Evolutionary conservation across 2,888 invertebrate species (phyloP).

Genomic region (Rhamphomyia laevipes): DNA sequence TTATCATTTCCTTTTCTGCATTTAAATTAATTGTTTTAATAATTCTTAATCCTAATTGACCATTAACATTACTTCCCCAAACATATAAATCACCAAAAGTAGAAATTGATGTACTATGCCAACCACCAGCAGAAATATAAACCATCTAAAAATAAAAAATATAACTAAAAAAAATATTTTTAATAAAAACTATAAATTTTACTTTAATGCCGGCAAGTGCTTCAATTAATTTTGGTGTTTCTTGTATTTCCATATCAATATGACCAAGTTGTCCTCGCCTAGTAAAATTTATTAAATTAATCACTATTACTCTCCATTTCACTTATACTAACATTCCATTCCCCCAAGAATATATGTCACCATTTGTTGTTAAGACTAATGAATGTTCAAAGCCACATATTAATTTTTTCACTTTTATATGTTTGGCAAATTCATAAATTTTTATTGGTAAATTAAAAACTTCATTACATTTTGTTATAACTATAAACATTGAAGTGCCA

Average conservation of each 20-base stretch:
- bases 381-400: constrained; percentile 74
- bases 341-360: constrained; percentile 72
- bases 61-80: constrained; percentile 87
- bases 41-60: constrained; percentile 61
- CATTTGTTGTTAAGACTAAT: constrained; percentile 53
- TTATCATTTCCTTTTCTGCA: constrained; percentile 11
- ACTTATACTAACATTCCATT: constrained; percentile 55
- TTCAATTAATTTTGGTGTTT: constrained; percentile 53
- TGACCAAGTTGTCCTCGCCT: constrained; percentile 84
- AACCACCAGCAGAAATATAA: constrained; percentile 67
- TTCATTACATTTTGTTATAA: constrained; percentile 38
- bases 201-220: constrained; percentile 62
- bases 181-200: constrained; percentile 4
- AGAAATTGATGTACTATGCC: constrained; percentile 75
- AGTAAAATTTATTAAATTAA: constrained; percentile 25
- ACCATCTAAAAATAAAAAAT: constrained; percentile 37
- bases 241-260: constrained; percentile 46
- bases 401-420: constrained; percentile 48
- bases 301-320: background rate
- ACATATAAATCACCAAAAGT: constrained; percentile 70
- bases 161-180: background rate
- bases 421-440: constrained; percentile 41
- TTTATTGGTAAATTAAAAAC: constrained; percentile 51
- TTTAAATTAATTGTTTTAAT: constrained; percentile 24
- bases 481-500: constrained; percentile 39